These are phyloP conservation scores for Drosophila fungiperda DNA, from an alignment of 2,888 invertebrate species.

Conservation along the genomic window DNA sequence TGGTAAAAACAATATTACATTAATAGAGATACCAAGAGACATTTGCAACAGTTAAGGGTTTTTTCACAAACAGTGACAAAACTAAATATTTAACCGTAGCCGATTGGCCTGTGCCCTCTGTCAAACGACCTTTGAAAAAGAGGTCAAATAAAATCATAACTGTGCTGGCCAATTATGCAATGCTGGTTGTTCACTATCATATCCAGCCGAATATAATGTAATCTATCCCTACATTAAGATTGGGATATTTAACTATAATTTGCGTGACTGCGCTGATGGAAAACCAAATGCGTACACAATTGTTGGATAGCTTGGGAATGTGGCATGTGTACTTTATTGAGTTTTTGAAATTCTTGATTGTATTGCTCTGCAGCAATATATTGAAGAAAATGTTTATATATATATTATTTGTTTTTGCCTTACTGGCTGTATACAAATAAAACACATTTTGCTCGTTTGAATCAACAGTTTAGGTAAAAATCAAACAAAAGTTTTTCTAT, in stretches of 20 bases:
- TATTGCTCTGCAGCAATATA: not conserved
- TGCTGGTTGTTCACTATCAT: conserved; percentile 32
- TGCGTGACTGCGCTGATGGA: rapidly evolving
- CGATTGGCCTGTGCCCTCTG: not conserved
- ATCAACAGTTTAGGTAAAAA: too few relatives aligned
- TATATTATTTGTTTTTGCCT: not conserved
- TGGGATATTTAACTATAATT: conserved; percentile 40
- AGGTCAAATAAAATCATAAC: not conserved
- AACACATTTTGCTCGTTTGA: too few relatives aligned
- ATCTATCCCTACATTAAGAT: conserved; percentile 4
- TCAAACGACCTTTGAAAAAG: rapidly evolving
- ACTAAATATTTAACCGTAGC: not conserved
- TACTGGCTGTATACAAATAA: too few relatives aligned
- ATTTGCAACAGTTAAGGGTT: not conserved
- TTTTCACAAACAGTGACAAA: conserved; percentile 17
- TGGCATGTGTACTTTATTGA: not conserved
- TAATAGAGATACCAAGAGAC: conserved; percentile 15
- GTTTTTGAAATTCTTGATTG: not conserved
- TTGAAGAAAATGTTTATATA: not conserved
- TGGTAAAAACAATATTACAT: conserved; percentile 29
- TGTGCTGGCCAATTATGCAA: conserved; percentile 34
- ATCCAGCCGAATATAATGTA: not conserved
- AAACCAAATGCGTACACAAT: conserved; percentile 35
- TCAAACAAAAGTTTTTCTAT: too few relatives aligned
- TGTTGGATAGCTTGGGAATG: conserved; percentile 30